Base-by-base conservation (phyloP, 2,888 invertebrate genomes). In the Seladonia tumulorum region DNA sequence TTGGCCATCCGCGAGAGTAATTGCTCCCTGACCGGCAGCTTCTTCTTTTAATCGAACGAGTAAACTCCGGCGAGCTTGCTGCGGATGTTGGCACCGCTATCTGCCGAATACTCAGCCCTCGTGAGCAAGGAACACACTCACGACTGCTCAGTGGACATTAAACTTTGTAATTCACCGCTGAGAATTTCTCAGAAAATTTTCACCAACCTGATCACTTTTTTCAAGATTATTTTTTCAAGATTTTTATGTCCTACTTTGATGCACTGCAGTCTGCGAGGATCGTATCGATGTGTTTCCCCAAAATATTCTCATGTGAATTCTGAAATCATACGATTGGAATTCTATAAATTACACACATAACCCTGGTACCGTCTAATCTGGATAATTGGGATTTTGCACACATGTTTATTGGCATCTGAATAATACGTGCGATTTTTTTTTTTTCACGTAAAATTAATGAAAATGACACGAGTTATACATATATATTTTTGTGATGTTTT, bases 1-100 rank as follows among this genome's bases (percentile, higher is more conserved):
- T 57, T 78, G 70, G n/a, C 71, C 57, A 60, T 73, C 73, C 63
- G 72, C 18, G 39, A 35, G 49, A 63, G 49, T 49, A 81, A 81
- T 81, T 77, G 72, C 45, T 49, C 47, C n/a, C 35, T 18, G 25
- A 29, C 35, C 18, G 63, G 74, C 18, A 39, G n/a, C 74, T 75
- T 68, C 53, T 74, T 57, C 22, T n/a, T 70, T 75, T 68, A 68
- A 70, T 80, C 70, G 12, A 39, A 57, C 39, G 74, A 14, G 39
- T 39, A 57, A 57, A n/a, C n/a, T 74, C n/a, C 22, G 8, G 39
- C 22, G 53, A 53, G n/a, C n/a, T 53, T 10, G n/a, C n/a, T n/a
- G 53, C 53, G 53, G 3, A 53, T 22, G 53, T n/a, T 53, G 53
- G 22, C 53, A 53, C 8, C n/a, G 53, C 3, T n/a, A n/a, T 53